These are phyloP conservation scores for Perodicticus potto DNA, from an alignment of 2,797 vertebrate species.

Conservation along the genomic window DNA sequence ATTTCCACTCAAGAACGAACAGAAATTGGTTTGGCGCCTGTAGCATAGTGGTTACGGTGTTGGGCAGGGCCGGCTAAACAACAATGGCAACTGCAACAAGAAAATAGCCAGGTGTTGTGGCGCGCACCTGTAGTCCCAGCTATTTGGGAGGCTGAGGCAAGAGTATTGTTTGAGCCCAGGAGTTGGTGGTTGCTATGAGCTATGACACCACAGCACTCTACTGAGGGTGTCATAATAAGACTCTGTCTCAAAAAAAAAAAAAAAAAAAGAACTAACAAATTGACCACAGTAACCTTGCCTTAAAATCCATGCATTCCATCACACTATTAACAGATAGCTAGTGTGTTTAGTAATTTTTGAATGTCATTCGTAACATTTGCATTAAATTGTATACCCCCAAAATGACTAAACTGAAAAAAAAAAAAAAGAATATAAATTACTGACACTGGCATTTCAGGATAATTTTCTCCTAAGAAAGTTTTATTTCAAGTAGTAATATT, in stretches of 20 bases:
- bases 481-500: slow-evolving; percentile 60
- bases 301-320: not conserved
- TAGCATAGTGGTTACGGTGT: too few species aligned
- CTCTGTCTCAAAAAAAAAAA: too few species aligned
- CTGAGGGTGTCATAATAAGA: too few species aligned
- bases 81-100: too few species aligned
- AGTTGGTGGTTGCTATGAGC: too few species aligned
- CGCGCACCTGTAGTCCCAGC: too few species aligned
- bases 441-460: slow-evolving; percentile 14
- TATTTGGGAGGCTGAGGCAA: too few species aligned
- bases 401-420: slow-evolving; percentile 40
- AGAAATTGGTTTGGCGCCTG: too few species aligned
- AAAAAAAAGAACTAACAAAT: not conserved
- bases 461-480: slow-evolving; percentile 66
- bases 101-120: too few species aligned
- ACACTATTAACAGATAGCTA: not conserved
- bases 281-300: not conserved
- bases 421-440: slow-evolving; percentile 5
- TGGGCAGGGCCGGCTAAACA: too few species aligned
- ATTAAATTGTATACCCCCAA: not conserved
- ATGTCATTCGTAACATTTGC: not conserved
- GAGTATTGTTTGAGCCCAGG: too few species aligned
- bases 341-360: slow-evolving; percentile 37
- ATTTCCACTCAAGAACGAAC: slow-evolving; percentile 1
- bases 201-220: too few species aligned